Conservation (phyloP, 2,113 vertebrate genomes). For the Monopterus albus region DNA sequence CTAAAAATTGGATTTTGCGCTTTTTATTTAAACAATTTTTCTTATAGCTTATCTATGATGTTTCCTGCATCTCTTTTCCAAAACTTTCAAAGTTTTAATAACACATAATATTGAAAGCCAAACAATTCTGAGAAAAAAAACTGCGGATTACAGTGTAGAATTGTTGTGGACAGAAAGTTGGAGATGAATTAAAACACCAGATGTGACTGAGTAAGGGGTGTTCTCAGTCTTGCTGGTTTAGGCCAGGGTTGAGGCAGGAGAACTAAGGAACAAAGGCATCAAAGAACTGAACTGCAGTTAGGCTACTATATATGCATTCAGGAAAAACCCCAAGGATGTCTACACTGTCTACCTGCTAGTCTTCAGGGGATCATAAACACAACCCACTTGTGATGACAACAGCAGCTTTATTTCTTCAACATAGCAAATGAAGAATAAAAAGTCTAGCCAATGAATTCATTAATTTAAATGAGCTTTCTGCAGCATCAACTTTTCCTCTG, state of each 20-base stretch:
- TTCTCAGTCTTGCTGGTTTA: not conserved
- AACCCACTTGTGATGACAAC: not conserved
- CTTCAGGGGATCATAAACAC: not conserved
- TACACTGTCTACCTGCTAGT: not conserved
- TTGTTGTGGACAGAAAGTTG: not conserved
- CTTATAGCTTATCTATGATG: too few species aligned
- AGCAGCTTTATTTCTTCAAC: not conserved
- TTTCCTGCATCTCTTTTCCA: too few species aligned
- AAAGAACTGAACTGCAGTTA: too few species aligned
- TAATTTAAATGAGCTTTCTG: not conserved
- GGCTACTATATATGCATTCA: not conserved
- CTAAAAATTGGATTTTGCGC: not conserved
- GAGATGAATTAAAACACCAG: not conserved
- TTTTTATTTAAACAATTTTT: rapidly evolving
- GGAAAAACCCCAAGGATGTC: not conserved
- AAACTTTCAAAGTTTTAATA: too few species aligned
- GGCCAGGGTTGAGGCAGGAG: not conserved
- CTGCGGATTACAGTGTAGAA: too few species aligned
- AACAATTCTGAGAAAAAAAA: too few species aligned
- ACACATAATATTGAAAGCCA: too few species aligned
- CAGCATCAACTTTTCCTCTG: not conserved
- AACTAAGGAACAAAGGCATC: not conserved
- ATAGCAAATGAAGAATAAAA: not conserved
- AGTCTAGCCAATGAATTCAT: not conserved
- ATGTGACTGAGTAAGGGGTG: not conserved